phyloP scores from a whole-genome alignment of 2,113 vertebrate genomes.

The Tylochromis polylepis region DNA sequence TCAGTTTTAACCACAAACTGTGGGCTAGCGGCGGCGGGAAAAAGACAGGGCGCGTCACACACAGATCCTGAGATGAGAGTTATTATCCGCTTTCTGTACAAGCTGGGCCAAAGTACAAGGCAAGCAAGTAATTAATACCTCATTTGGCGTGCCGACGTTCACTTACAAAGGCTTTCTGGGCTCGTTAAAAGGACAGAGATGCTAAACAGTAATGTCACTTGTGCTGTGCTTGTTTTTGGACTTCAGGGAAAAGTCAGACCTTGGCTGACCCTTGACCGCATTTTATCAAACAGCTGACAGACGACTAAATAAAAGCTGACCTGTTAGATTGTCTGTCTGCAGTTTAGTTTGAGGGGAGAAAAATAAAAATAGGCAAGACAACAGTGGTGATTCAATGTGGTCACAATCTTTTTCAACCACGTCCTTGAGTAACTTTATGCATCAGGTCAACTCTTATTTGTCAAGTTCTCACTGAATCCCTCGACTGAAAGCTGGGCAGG shows the following conservation, averaged over 20 bases:
- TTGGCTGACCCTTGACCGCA: background rate
- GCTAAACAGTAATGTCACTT: slow-evolving; percentile 11
- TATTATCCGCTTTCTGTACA: background rate
- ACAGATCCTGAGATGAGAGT: slow-evolving; percentile 17
- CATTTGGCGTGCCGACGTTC: background rate
- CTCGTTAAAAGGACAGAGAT: slow-evolving; percentile 16
- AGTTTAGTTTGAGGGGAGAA: background rate
- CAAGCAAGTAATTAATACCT: slow-evolving; percentile 20
- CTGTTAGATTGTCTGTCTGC: background rate
- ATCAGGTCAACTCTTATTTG: background rate
- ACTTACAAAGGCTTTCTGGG: background rate
- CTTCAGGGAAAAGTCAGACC: background rate
- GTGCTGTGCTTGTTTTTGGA: background rate
- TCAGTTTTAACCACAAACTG: slow-evolving; percentile 20
- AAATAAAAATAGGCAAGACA: background rate
- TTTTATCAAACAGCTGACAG: slow-evolving; percentile 19
- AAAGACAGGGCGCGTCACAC: background rate
- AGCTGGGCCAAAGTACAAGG: background rate
- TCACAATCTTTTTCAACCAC: background rate
- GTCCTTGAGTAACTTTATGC: background rate
- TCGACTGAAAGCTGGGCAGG: background rate
- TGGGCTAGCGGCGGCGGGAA: background rate
- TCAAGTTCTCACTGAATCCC: background rate
- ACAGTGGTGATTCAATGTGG: background rate
- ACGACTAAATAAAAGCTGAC: slow-evolving; percentile 4